phyloP scores from a whole-genome alignment of 1,140 invertebrate species.

The Drosophila baimaii region DNA sequence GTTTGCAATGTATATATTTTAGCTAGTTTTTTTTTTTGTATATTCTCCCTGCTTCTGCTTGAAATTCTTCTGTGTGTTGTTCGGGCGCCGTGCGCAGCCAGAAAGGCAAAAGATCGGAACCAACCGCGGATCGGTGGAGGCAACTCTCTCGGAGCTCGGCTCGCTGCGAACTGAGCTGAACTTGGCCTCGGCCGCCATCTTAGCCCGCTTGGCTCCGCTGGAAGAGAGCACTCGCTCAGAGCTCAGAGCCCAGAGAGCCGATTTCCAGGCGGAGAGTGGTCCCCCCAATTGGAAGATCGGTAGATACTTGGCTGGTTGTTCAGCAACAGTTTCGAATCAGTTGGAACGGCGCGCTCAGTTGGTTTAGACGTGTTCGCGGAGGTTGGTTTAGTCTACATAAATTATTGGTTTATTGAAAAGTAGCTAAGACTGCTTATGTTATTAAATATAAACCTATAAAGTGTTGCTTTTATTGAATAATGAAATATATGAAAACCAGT shows the following conservation, averaged over 20 bases:
- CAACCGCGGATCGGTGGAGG: slow-evolving; percentile 36
- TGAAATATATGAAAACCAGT: background rate
- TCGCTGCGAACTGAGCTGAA: slow-evolving; percentile 78
- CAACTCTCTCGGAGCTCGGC: slow-evolving; percentile 78
- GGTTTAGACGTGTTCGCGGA: slow-evolving; percentile 69
- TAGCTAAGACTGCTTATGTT: background rate
- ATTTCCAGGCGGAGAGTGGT: slow-evolving; percentile 36
- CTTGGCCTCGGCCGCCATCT: slow-evolving; percentile 84
- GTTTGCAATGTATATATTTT: slow-evolving; percentile 37
- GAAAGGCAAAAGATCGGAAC: slow-evolving; percentile 28
- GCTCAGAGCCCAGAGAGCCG: slow-evolving; percentile 19
- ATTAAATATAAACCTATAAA: no score
- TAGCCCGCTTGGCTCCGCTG: slow-evolving; percentile 59
- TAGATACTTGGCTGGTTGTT: slow-evolving; percentile 10
- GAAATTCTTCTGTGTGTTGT: slow-evolving; percentile 23
- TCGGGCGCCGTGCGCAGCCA: slow-evolving; percentile 61
- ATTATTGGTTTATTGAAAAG: background rate
- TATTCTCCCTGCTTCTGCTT: slow-evolving; percentile 32
- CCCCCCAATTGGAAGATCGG: slow-evolving; percentile 49
- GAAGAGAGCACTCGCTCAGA: slow-evolving; percentile 38
- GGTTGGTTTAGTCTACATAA: slow-evolving; percentile 8
- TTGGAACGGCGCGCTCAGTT: slow-evolving; percentile 67
- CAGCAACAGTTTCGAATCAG: slow-evolving; percentile 66
- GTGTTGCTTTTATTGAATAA: no score
- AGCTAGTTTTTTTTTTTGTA: slow-evolving; percentile 29